Evolutionary conservation across 2,797 vertebrate species (phyloP), one percentile per base, ranked within the genome.

Genomic region (Microtus obscurus): DNA sequence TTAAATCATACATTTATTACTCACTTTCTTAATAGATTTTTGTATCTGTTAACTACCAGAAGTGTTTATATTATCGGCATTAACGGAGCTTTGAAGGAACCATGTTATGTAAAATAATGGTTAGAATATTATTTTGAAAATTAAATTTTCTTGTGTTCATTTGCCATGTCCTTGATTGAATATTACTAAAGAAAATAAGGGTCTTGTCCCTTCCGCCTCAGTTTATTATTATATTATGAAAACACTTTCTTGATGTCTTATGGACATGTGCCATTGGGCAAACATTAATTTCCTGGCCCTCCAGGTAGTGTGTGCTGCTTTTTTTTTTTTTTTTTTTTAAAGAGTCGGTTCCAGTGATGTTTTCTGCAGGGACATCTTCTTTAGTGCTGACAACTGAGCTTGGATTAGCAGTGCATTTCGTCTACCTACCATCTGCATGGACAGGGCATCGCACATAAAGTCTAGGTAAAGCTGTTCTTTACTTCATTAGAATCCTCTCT

Each of bases 41-140:
- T 89, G 61, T 14, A n/a, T 90, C 43, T 45, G 91, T 91, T 97
- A 37, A 79, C 23, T 51, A 83, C 12, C 40, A 89, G 83, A 96
- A 69, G 9, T 37, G 0, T 67, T 34, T 27, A 17, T 89, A 69
- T 67, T 17, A 61, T 83, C 51, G 12, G 9, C 10, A 59, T 14
- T 61, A 74, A 85, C 4, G 45, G 40, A 67, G 13, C 87, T 78
- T 92, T 74, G 43, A 83, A 90, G 65, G 82, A 43, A 76, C 21
- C 2, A 6, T 78, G 51, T 87, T 67, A 9, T 93, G 71, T 71
- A 29, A 82, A 51, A 78, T 78, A 63, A 6, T 73, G 59, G 82
- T 86, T 92, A 43, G 9, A 34, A 45, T 69, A 91, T 43, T 92
- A 90, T 48, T 71, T 79, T 48, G 4, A 56, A 69, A 95, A 82